A percentile compares a stretch with the other conserved stretches of the same genome.
Evolutionary conservation across 2,797 vertebrate genomes (phyloP).

Genomic region (Halcyon badia): DNA sequence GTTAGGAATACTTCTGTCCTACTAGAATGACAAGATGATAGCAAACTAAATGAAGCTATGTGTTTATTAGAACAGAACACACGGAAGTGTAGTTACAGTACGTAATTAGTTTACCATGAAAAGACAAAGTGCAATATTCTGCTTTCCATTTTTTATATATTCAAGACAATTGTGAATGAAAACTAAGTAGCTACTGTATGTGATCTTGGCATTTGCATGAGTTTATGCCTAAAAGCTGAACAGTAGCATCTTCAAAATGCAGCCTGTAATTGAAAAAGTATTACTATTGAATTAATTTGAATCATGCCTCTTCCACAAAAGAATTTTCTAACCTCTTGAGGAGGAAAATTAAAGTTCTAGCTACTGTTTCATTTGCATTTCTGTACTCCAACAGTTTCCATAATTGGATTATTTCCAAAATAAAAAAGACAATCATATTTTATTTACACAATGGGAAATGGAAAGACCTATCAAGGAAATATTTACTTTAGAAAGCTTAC

Average conservation of each 20-base stretch:
- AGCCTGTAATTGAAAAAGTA: slow-evolving; percentile 18
- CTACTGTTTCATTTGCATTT: slow-evolving; percentile 36
- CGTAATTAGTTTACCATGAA: background rate
- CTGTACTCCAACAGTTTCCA: background rate
- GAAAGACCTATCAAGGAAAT: background rate
- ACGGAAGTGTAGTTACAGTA: background rate
- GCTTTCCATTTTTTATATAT: background rate
- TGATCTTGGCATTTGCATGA: background rate
- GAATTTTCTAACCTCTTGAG: slow-evolving; percentile 5
- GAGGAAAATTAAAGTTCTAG: slow-evolving; percentile 12
- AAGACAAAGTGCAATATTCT: background rate
- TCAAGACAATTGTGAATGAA: background rate
- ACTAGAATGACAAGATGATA: background rate
- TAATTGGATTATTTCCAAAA: slow-evolving; percentile 48
- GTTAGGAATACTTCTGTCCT: background rate
- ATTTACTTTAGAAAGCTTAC: background rate
- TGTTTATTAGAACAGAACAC: background rate
- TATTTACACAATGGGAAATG: background rate
- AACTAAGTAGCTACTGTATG: background rate
- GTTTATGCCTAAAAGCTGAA: background rate
- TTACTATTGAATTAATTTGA: slow-evolving; percentile 17
- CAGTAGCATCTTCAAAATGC: background rate
- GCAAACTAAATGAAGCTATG: background rate
- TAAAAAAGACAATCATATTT: slow-evolving; percentile 13
- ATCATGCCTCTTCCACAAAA: background rate